A percentile compares a stretch with the other conserved stretches of the same genome.
These are phyloP conservation scores for Diorhabda elongata DNA, from an alignment of 1,140 invertebrate genomes.

Conservation along the genomic window DNA sequence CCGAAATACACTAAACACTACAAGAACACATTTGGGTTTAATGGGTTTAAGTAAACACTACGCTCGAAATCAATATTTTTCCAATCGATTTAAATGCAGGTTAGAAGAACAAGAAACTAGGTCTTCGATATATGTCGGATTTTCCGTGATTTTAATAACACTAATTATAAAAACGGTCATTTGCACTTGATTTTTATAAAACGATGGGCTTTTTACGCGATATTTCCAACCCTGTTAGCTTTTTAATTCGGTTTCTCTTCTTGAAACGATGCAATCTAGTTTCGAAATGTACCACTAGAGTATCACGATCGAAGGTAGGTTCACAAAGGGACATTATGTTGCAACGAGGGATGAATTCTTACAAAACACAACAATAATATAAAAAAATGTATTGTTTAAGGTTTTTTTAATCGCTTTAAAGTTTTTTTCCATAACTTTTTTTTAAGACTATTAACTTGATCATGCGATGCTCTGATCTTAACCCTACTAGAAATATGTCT, in stretches of 20 bases:
- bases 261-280: conserved; percentile 36
- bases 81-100: conserved; percentile 40
- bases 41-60: conserved; percentile 29
- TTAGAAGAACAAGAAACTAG: conserved; percentile 26
- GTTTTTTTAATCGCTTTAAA: too few species aligned
- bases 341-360: not conserved
- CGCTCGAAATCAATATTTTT: conserved; percentile 41
- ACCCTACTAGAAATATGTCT: too few species aligned
- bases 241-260: conserved; percentile 34
- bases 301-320: conserved; percentile 20
- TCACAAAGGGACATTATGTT: conserved; percentile 23
- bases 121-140: conserved; percentile 2
- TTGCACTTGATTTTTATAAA: conserved; percentile 7
- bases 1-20: conserved; percentile 34
- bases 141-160: conserved; percentile 13
- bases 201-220: conserved; percentile 3
- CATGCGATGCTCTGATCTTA: too few species aligned
- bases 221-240: conserved; percentile 11
- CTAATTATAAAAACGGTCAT: not conserved
- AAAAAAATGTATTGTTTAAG: too few species aligned
- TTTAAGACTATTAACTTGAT: too few species aligned
- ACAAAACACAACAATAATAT: too few species aligned
- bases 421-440: too few species aligned
- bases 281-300: conserved; percentile 35
- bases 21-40: conserved; percentile 40